A percentile compares a stretch with the other conserved stretches of the same genome.
Evolutionary conservation across 2,797 vertebrate species (phyloP).

Genomic region (Siniperca scherzeri): DNA sequence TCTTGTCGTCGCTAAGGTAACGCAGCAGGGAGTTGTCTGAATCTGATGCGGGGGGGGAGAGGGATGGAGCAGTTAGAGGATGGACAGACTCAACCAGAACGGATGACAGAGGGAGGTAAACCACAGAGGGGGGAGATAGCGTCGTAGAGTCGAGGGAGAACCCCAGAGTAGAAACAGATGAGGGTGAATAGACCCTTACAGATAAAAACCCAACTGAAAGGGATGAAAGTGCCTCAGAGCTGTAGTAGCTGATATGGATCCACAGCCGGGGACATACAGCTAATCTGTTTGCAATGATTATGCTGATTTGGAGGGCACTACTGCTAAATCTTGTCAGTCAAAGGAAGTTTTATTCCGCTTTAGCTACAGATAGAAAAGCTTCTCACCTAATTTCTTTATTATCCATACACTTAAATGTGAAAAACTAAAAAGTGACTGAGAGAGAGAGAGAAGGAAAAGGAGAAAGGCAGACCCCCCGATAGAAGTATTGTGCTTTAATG

Average conservation of each 20-base stretch:
- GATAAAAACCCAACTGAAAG: slow-evolving; percentile 64
- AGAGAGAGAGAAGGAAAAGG: slow-evolving; percentile 37
- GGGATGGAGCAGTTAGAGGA: slow-evolving; percentile 46
- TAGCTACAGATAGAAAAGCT: slow-evolving; percentile 36
- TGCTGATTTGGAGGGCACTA: slow-evolving; percentile 55
- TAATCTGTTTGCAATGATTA: slow-evolving; percentile 70
- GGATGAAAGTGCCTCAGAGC: slow-evolving; percentile 62
- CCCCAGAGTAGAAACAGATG: slow-evolving; percentile 44
- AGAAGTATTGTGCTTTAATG: slow-evolving; percentile 74
- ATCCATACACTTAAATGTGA: slow-evolving; percentile 59
- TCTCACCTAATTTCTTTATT: slow-evolving; percentile 63
- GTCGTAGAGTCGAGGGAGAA: slow-evolving; percentile 39
- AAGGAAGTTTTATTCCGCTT: slow-evolving; percentile 57
- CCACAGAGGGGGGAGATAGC: slow-evolving; percentile 39
- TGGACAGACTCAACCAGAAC: slow-evolving; percentile 35
- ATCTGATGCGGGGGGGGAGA: slow-evolving; percentile 75
- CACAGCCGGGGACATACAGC: slow-evolving; percentile 56
- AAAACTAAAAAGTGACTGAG: slow-evolving; percentile 49
- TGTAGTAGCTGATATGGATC: slow-evolving; percentile 64
- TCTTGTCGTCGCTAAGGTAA: slow-evolving; percentile 94
- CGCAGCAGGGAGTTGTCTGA: slow-evolving; percentile 93
- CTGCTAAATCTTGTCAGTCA: slow-evolving; percentile 53
- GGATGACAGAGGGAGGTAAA: slow-evolving; percentile 44
- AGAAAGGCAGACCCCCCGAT: slow-evolving; percentile 47
- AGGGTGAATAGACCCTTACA: slow-evolving; percentile 55